Evolutionary conservation across 2,797 vertebrate species (phyloP), one percentile per base, ranked within the genome.

Genomic region (Eulemur albifrons): DNA sequence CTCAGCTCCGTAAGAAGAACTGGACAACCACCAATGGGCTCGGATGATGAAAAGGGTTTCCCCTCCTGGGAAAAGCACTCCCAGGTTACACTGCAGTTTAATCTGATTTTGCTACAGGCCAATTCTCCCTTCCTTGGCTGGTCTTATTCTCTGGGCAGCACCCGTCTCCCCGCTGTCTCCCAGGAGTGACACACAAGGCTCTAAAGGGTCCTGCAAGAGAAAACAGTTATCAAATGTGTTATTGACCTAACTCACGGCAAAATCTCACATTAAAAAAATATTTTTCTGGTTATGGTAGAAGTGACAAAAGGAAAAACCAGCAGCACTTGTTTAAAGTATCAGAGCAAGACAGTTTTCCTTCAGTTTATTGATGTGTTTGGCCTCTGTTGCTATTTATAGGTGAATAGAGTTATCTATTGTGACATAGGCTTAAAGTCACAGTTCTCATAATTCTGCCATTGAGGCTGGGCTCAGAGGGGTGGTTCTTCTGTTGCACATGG

Each of bases 11-110:
- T 0, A 20, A 32, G 45, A 25, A 57, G 77, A 92, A 59, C 32
- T 0, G 0, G 25, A 63, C 69, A 91, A 54, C 23, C 1, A 0
- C 85, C 67, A 18, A 0, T 1, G 17, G 38, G 65, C 38, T 30
- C 48, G 7, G 7, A 38, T 35, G 32, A 69, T 4, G 38, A 38
- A 3, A 50, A 23, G 1, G 11, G 20, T 61, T 93, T 85, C 69
- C 43, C 12, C 40, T 93, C 17, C 54, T 0, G 23, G 77, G 61
- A 63, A 63, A 63, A 63, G 61, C 30, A 63, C 30, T 63, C 2
- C 61, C 61, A 63, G 30, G 61, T n/a, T n/a, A n/a, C 0, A 0
- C 14, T 32, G 17, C 12, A 48, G 23, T 85, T 50, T 57, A 83
- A 30, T 14, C 43, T 35, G 43, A 38, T 65, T 81, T 59, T 25